A percentile compares a stretch with the other conserved stretches of the same genome.
Conservation (phyloP, 2,888 invertebrate genomes). For the Chrysodeixis includens region DNA sequence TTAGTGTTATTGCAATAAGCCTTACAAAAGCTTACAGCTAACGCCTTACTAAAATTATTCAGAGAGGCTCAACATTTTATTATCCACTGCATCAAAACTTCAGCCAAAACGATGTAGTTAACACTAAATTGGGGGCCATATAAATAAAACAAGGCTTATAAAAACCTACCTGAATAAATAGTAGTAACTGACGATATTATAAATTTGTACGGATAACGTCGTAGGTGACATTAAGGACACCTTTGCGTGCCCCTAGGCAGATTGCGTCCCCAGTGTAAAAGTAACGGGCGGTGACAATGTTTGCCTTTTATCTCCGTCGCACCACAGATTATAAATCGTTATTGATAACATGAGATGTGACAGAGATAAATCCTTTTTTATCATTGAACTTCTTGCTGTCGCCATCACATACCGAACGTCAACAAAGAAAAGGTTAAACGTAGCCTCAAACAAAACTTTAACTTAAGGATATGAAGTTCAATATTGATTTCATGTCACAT, state of each 20-base stretch:
- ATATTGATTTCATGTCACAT: conserved; percentile 9
- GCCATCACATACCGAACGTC: neutral
- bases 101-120: conserved; percentile 50
- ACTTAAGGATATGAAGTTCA: conserved; percentile 9
- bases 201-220: conserved; percentile 59
- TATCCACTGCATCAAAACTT: conserved; percentile 41
- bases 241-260: conserved; percentile 45
- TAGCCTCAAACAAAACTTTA: conserved; percentile 14
- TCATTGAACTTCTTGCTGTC: neutral
- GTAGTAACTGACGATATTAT: conserved; percentile 53
- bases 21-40: conserved; percentile 7
- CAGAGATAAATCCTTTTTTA: conserved; percentile 10
- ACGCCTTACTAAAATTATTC: conserved; percentile 21
- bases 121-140: conserved; percentile 30
- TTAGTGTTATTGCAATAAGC: neutral
- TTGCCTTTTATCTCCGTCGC: conserved; percentile 43
- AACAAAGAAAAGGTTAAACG: conserved; percentile 16
- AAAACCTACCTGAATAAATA: conserved; percentile 58
- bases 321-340: conserved; percentile 31
- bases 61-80: conserved; percentile 42
- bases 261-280: conserved; percentile 37
- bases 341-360: conserved; percentile 5
- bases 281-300: conserved; percentile 36
- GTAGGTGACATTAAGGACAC: conserved; percentile 55
- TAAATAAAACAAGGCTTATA: conserved; percentile 47